Conservation (phyloP, 2,888 invertebrate species). For the Rhamnusium bicolor region DNA sequence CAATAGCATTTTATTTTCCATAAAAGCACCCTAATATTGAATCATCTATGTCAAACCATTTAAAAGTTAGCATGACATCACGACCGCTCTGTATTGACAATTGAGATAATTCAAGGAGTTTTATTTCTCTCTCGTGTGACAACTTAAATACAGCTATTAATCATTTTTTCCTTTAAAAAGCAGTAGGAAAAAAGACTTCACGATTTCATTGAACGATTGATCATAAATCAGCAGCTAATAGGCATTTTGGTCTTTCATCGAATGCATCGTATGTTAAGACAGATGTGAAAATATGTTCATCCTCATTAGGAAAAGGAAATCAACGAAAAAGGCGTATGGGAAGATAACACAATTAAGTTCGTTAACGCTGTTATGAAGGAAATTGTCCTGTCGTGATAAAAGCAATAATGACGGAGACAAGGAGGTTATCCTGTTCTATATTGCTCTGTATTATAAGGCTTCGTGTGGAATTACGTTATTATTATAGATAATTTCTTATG, state of each 20-base stretch:
- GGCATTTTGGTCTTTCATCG: neutral
- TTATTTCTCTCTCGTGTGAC: too few species aligned
- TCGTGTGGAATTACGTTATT: neutral
- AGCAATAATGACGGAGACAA: conserved; percentile 23
- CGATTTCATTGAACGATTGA: too few species aligned
- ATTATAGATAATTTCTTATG: neutral
- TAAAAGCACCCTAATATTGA: too few species aligned
- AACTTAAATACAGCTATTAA: too few species aligned
- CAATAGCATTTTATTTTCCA: too few species aligned
- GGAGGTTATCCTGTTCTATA: neutral
- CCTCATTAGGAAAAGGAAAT: neutral
- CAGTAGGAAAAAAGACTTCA: too few species aligned
- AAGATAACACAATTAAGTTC: conserved; percentile 41
- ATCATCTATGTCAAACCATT: too few species aligned
- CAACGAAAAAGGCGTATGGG: conserved; percentile 18
- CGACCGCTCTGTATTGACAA: too few species aligned
- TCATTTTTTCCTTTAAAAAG: too few species aligned
- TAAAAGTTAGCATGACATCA: too few species aligned
- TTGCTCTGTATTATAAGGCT: neutral
- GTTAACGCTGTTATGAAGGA: conserved; percentile 35
- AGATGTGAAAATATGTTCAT: neutral
- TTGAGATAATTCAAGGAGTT: too few species aligned
- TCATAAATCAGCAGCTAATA: too few species aligned
- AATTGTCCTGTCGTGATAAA: conserved; percentile 35
- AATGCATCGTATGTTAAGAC: neutral